Conservation (phyloP, 2,888 invertebrate species). For the Lymantria monacha region DNA sequence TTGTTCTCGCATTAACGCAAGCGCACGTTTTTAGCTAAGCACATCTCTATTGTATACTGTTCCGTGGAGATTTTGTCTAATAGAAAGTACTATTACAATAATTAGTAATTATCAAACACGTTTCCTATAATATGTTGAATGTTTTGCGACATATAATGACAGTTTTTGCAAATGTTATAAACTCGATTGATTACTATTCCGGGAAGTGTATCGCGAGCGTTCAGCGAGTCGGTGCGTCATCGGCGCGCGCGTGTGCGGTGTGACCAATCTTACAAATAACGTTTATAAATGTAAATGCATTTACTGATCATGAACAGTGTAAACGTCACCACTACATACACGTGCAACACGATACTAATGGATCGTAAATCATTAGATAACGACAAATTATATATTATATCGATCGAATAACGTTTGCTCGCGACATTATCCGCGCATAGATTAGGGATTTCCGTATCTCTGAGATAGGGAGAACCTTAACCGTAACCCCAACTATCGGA, state of each 20-base stretch:
- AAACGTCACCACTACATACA: slow-evolving; percentile 1
- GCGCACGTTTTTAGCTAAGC: slow-evolving; percentile 38
- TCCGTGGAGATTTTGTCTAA: slow-evolving; percentile 33
- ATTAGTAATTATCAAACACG: slow-evolving; percentile 34
- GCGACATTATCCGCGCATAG: no score
- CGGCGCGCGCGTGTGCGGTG: neutral
- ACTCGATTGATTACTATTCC: slow-evolving; percentile 1
- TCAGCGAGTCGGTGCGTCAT: neutral
- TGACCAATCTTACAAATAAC: neutral
- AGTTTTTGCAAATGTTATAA: slow-evolving; percentile 9
- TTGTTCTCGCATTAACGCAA: slow-evolving; percentile 38
- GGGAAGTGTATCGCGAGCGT: slow-evolving; percentile 9
- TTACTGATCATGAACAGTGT: slow-evolving; percentile 11
- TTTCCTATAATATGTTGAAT: slow-evolving; percentile 26
- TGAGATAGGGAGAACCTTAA: no score
- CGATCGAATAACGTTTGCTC: no score
- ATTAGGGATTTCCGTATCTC: no score
- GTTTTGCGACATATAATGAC: no score
- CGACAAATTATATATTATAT: neutral
- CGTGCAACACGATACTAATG: slow-evolving; percentile 1
- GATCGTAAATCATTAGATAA: slow-evolving; percentile 3
- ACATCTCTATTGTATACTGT: slow-evolving; percentile 29
- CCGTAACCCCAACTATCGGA: no score
- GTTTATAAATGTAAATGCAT: slow-evolving; percentile 8
- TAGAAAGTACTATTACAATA: slow-evolving; percentile 44